phyloP scores from a whole-genome alignment of 2,888 invertebrate genomes.

The Rapana venosa region DNA sequence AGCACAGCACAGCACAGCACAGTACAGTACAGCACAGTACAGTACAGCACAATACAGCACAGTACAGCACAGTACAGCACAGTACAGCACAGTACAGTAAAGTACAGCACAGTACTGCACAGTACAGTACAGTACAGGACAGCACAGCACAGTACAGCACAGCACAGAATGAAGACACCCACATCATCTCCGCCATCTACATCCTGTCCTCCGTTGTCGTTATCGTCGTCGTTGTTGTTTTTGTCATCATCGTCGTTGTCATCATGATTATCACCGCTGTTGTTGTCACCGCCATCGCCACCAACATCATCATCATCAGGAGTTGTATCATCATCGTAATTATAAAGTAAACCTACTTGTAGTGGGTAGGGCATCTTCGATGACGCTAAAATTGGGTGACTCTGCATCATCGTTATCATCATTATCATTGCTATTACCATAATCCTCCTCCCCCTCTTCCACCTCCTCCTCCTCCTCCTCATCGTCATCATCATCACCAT shows the following conservation, averaged over 20 bases:
- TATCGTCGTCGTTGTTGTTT: background rate
- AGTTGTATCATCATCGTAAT: too few species aligned
- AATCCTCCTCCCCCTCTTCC: background rate
- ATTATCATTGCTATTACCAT: background rate
- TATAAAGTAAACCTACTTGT: too few species aligned
- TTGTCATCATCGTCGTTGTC: background rate
- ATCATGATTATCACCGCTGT: background rate
- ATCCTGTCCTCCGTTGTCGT: background rate
- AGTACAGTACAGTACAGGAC: background rate
- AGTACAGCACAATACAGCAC: too few species aligned
- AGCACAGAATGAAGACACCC: too few species aligned
- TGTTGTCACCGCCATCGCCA: background rate
- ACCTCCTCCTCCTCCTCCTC: background rate
- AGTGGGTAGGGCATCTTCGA: too few species aligned
- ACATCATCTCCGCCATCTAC: too few species aligned
- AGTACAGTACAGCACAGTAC: too few species aligned
- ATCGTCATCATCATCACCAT: slow-evolving; percentile 18
- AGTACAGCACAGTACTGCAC: too few species aligned
- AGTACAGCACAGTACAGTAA: background rate
- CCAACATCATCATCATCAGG: background rate
- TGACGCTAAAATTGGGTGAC: too few species aligned
- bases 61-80: background rate
- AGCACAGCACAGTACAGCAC: background rate
- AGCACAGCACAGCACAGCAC: too few species aligned
- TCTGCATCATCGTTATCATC: background rate